phyloP scores from a whole-genome alignment of 2,113 vertebrate species.

The Paramormyrops kingsleyae region DNA sequence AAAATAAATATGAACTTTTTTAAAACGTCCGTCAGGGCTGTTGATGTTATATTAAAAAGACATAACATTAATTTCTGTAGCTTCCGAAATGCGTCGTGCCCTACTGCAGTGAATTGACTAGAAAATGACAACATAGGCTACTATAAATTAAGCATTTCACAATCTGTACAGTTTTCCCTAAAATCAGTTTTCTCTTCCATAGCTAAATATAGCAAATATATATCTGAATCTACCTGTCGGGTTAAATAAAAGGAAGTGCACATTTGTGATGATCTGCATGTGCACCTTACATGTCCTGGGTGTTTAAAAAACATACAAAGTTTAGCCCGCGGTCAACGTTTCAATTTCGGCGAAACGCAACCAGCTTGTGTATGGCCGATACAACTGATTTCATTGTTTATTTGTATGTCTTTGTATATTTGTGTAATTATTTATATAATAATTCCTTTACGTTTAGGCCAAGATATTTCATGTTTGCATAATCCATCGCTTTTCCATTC shows the following conservation, averaged over 20 bases:
- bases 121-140: background rate
- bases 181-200: background rate
- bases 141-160: background rate
- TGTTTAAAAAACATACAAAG: constrained; percentile 7
- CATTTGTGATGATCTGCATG: constrained; percentile 21
- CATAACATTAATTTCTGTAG: background rate
- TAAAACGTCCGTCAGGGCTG: background rate
- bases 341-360: background rate
- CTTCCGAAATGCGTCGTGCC: background rate
- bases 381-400: background rate
- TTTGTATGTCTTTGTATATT: background rate
- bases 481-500: background rate
- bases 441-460: background rate
- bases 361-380: background rate
- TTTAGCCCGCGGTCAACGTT: background rate
- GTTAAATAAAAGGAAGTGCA: constrained; percentile 31
- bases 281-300: constrained; percentile 15
- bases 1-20: background rate
- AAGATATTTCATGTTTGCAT: background rate
- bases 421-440: background rate
- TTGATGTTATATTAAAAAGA: background rate
- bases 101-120: background rate
- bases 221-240: constrained; percentile 15
- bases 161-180: background rate
- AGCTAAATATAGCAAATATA: background rate